phyloP scores from a whole-genome alignment of 2,113 vertebrate species.

The Rhabdomys dilectus region DNA sequence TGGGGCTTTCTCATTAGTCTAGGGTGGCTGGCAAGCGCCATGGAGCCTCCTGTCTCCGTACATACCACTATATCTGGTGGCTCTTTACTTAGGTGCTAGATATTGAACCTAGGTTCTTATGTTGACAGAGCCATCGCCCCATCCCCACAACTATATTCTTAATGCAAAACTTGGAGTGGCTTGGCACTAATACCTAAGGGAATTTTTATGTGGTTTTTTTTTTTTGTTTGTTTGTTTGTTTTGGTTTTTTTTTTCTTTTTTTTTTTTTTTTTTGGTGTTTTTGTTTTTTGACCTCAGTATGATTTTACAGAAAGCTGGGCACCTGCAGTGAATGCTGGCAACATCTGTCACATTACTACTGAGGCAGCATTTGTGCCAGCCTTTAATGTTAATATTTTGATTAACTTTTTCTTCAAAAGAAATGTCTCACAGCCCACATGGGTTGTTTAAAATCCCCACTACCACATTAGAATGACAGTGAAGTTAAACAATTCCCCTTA shows the following conservation, averaged over 20 bases:
- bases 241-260: background rate
- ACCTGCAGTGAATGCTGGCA: background rate
- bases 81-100: background rate
- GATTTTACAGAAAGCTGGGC: background rate
- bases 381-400: conserved; percentile 57
- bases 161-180: background rate
- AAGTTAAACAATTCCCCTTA: background rate
- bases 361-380: background rate
- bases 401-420: conserved; percentile 34
- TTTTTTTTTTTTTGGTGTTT: no score
- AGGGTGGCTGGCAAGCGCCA: background rate
- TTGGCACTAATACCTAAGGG: background rate
- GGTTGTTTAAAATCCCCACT: background rate
- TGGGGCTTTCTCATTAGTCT: background rate
- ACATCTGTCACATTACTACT: background rate
- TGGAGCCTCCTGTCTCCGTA: background rate
- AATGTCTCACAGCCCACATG: background rate
- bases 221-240: background rate
- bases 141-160: conserved; percentile 41
- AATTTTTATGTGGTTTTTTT: background rate
- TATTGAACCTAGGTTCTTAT: background rate
- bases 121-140: background rate
- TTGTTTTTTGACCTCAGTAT: background rate
- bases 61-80: no score
- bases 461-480: background rate